These are phyloP conservation scores for Corapipo altera DNA, from an alignment of 2,113 vertebrate genomes.

Conservation along the genomic window DNA sequence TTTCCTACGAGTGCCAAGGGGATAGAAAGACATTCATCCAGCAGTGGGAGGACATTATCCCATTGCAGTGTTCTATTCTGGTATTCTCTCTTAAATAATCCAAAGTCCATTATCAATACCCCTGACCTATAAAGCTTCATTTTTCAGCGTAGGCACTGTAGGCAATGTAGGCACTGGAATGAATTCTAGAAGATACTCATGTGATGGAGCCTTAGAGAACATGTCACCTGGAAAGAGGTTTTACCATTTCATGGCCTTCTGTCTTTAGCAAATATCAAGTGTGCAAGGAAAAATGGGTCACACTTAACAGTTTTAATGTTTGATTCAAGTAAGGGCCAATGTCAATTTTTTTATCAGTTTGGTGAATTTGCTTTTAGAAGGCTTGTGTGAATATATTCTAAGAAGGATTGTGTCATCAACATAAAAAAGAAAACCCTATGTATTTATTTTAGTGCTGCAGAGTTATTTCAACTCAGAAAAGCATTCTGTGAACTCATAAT, in stretches of 20 bases:
- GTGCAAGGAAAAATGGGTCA: rapidly evolving
- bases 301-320: neutral
- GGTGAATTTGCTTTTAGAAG: neutral
- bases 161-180: too few species aligned
- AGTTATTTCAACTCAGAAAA: neutral
- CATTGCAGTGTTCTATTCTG: neutral
- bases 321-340: neutral
- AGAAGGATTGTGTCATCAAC: neutral
- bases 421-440: neutral
- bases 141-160: neutral
- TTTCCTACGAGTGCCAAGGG: neutral
- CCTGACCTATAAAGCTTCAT: neutral
- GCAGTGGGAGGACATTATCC: neutral
- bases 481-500: neutral
- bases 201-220: neutral
- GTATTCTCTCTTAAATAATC: conserved; percentile 1
- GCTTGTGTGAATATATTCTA: neutral
- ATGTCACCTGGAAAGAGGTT: neutral
- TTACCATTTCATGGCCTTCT: neutral
- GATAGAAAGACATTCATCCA: neutral
- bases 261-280: neutral
- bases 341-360: neutral
- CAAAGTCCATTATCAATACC: neutral
- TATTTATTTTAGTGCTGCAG: neutral
- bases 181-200: neutral